phyloP scores from a whole-genome alignment of 2,113 vertebrate species.

The Chrysemys picta region DNA sequence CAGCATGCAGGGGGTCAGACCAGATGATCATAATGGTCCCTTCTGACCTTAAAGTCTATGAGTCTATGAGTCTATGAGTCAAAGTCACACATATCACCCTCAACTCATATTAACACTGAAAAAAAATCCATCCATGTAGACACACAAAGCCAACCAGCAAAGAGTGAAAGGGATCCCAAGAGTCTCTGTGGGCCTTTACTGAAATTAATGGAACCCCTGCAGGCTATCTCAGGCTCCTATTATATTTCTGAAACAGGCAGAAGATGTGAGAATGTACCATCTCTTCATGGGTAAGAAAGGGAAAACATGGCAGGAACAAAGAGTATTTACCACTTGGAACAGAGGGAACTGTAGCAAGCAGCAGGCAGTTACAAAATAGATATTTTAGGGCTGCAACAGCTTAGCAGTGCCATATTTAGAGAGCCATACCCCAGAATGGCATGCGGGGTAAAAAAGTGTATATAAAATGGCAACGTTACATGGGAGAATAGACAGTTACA shows the following conservation, averaged over 20 bases:
- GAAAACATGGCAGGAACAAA: not conserved
- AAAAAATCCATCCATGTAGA: constrained; percentile 61
- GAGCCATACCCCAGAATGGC: not conserved
- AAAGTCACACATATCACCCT: constrained; percentile 20
- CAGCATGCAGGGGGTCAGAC: too few species aligned
- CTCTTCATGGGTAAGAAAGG: not conserved
- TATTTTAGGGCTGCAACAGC: constrained; percentile 43
- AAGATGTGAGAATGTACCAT: constrained; percentile 35
- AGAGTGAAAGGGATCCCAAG: constrained; percentile 24
- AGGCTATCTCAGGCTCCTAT: constrained; percentile 15
- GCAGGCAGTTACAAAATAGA: constrained; percentile 36
- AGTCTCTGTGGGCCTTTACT: constrained; percentile 15
- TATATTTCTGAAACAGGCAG: constrained; percentile 46
- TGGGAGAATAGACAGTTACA: not conserved
- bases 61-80: too few species aligned
- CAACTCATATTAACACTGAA: constrained; percentile 55
- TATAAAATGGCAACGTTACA: not conserved
- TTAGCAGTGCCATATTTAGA: constrained; percentile 38
- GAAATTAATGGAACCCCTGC: constrained; percentile 25
- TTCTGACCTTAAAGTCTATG: too few species aligned
- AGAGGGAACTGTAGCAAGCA: constrained; percentile 10
- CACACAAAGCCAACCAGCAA: constrained; percentile 46
- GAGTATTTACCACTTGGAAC: constrained; percentile 39
- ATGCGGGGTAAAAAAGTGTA: constrained; percentile 18
- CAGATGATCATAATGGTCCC: too few species aligned